Percentiles rank a stretch among this genome's conserved stretches.
These are phyloP conservation scores for Addax nasomaculatus DNA, from an alignment of 2,113 vertebrate species.

Conservation along the genomic window DNA sequence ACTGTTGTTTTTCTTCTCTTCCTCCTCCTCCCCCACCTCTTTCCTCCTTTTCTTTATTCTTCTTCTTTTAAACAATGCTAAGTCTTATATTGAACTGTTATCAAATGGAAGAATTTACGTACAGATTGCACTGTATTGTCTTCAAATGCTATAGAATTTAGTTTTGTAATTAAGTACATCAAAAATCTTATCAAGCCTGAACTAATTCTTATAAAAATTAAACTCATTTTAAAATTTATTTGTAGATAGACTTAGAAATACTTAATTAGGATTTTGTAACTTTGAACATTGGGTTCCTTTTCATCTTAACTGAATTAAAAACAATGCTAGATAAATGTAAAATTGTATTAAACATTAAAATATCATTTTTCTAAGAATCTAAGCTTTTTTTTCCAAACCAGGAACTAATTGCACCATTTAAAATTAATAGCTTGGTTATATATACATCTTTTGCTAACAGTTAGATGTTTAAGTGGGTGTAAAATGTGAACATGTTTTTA, in stretches of 20 bases:
- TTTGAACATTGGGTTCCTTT: conserved; percentile 9
- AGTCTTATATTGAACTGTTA: not conserved
- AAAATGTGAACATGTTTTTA: not conserved
- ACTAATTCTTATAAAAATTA: not conserved
- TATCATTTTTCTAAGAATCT: not conserved
- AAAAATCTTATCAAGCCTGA: not conserved
- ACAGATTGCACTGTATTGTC: not conserved
- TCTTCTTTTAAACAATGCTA: not conserved
- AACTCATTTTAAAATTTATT: not conserved
- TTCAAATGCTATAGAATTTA: not conserved
- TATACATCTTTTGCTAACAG: conserved; percentile 3
- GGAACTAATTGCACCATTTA: not conserved
- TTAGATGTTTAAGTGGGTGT: not conserved
- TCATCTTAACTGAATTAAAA: conserved; percentile 31
- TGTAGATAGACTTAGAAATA: not conserved
- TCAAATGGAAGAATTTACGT: not conserved
- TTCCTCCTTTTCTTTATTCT: not conserved
- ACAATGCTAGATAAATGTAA: not conserved
- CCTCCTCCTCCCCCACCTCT: not conserved
- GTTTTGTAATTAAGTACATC: not conserved
- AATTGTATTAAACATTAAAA: not conserved
- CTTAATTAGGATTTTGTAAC: not conserved
- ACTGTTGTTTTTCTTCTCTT: not conserved
- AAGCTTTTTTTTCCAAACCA: not conserved
- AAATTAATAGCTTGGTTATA: conserved; percentile 18